Base-by-base conservation (phyloP, 92 coral and sea anemone species). In the Epizoanthus illoricatus region DNA sequence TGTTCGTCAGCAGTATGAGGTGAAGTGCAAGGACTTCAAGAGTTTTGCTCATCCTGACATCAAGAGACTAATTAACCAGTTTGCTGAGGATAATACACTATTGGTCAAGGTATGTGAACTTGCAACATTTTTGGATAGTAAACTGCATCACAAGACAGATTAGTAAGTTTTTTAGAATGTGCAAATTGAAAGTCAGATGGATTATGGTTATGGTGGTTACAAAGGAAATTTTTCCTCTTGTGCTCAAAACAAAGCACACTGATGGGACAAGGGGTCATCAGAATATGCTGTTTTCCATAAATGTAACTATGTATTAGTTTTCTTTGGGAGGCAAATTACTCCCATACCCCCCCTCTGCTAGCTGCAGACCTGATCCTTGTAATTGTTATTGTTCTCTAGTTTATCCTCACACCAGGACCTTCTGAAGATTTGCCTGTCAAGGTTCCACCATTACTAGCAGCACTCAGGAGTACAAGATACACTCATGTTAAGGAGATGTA, bases 401-500 rank as follows among this genome's bases (percentile, higher is more conserved):
- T 96, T 72, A 91, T 96, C 24, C 71, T 96, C 58, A 93, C 92
- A 59, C 95, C 94, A 58, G 99, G 98, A 40, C 92, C 93, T 52
- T 71, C 88, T 36, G 98, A 91, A 23, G 99, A 96, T 36, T 65
- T 92, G 33, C 98, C 99, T 56, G 99, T 96, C 15, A 96, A 93
- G 81, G 90, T 93, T 3, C 91, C 95, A 10, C 98, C 99, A n/a
- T 84, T 96, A 39, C 87, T 96, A 65, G 88, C 98, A 55, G 97
- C 99, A 43, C 83, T 96, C 65, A 80, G 99, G 79, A 90, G 96
- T 81, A 93, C 90, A 24, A 89, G 99, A 84, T 96, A 96, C 83
- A 95, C 92, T 11, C 90, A 93, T 80, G 83, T 91, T 69, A 96
- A 96, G 87, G 99, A 96, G 71, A 73, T 96, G 71, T 96, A 96